phyloP scores from a whole-genome alignment of 2,888 invertebrate species.

The Cerastoderma edule region DNA sequence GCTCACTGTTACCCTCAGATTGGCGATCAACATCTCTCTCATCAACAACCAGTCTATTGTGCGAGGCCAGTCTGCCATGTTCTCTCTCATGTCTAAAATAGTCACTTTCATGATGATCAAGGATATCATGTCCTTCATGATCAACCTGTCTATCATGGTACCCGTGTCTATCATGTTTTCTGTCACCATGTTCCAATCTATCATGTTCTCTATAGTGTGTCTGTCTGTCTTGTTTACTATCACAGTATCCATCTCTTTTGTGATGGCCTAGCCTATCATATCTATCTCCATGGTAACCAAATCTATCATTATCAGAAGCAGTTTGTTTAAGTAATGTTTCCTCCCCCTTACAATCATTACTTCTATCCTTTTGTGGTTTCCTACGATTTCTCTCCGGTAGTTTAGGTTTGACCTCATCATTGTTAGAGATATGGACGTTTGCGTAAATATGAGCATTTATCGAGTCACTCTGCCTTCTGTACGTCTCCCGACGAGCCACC shows the following conservation, averaged over 20 bases:
- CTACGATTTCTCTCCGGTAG: slow-evolving; percentile 48
- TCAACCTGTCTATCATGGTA: too few species aligned
- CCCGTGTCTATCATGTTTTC: too few species aligned
- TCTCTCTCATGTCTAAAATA: too few species aligned
- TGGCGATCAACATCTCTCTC: slow-evolving; percentile 37
- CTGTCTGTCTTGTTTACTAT: background rate
- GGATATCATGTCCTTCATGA: too few species aligned
- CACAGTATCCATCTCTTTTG: slow-evolving; percentile 18
- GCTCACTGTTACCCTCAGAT: slow-evolving; percentile 51
- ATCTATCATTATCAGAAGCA: too few species aligned
- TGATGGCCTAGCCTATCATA: slow-evolving; percentile 20
- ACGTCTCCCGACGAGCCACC: background rate
- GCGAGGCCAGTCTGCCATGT: background rate
- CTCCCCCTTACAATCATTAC: background rate
- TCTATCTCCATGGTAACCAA: background rate
- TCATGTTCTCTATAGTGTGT: too few species aligned
- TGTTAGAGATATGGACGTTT: slow-evolving; percentile 48
- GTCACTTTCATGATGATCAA: too few species aligned
- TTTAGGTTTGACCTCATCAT: slow-evolving; percentile 41
- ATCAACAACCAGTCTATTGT: slow-evolving; percentile 8
- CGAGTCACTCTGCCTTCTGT: background rate
- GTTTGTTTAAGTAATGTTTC: background rate
- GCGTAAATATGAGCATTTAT: slow-evolving; percentile 56
- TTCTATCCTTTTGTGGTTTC: background rate
- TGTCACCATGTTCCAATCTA: too few species aligned